These are phyloP conservation scores for Neelides folsomi DNA, from an alignment of 2,888 invertebrate genomes.

Conservation along the genomic window DNA sequence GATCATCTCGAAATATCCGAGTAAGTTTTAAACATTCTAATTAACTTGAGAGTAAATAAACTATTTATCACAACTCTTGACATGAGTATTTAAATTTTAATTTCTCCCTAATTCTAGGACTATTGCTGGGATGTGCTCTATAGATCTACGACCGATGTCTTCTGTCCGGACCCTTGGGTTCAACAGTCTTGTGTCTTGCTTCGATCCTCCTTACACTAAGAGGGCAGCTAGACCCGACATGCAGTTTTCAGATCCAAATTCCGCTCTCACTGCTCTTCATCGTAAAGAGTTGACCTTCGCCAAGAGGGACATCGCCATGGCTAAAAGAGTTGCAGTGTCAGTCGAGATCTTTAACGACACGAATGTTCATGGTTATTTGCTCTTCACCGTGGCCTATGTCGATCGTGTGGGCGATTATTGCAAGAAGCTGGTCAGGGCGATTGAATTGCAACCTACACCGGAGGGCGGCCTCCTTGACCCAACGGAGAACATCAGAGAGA, in stretches of 20 bases:
- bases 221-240: neutral
- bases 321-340: constrained; percentile 1
- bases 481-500: neutral
- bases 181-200: constrained; percentile 8
- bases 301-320: neutral
- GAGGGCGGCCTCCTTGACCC: constrained; percentile 2
- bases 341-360: constrained; percentile 7
- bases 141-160: constrained; percentile 13
- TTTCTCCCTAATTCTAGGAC: constrained; percentile 8
- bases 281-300: constrained; percentile 2
- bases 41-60: no score
- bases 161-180: constrained; percentile 11
- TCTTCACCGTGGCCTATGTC: constrained; percentile 3
- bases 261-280: neutral
- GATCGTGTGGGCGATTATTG: neutral
- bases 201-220: constrained; percentile 9
- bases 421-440: neutral
- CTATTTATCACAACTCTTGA: no score
- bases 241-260: constrained; percentile 7
- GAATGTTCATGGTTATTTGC: constrained; percentile 7
- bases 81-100: neutral
- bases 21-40: no score
- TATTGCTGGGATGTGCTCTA: constrained; percentile 11
- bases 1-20: no score
- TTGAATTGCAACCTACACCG: constrained; percentile 1